Percentiles rank a stretch among this genome's conserved stretches.
phyloP scores from a whole-genome alignment of 2,888 invertebrate genomes.

The Ormyrus nitidulus region DNA sequence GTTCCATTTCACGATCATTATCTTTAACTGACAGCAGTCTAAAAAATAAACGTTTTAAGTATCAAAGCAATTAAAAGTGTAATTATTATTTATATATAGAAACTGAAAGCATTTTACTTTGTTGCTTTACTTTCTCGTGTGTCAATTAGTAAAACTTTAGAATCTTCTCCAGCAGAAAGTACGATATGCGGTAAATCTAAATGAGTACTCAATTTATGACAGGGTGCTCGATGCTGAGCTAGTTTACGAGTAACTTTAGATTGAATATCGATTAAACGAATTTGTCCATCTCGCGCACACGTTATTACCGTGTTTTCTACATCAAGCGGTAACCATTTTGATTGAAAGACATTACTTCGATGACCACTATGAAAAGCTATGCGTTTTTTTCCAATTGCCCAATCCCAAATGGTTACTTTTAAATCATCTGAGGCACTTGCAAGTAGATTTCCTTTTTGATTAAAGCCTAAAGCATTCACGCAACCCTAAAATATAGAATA shows the following conservation, averaged over 20 bases:
- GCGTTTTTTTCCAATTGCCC: conserved; percentile 83
- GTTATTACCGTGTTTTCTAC: conserved; percentile 90
- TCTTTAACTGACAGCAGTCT: conserved; percentile 80
- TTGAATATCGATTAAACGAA: conserved; percentile 79
- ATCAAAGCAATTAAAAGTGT: background rate
- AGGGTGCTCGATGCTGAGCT: conserved; percentile 84
- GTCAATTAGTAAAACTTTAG: conserved; percentile 87
- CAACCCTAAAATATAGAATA: conserved; percentile 79
- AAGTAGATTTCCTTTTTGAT: conserved; percentile 84
- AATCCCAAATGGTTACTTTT: conserved; percentile 92
- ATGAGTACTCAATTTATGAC: conserved; percentile 90
- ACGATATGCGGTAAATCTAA: conserved; percentile 86
- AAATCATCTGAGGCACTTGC: conserved; percentile 96
- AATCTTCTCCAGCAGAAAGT: conserved; percentile 93
- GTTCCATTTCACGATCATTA: conserved; percentile 81
- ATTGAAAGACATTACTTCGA: conserved; percentile 91
- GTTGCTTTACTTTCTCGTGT: conserved; percentile 83
- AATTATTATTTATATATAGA: conserved; percentile 4
- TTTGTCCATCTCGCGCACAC: conserved; percentile 93
- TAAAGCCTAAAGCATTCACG: conserved; percentile 95
- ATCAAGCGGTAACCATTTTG: conserved; percentile 89
- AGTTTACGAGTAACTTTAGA: conserved; percentile 77
- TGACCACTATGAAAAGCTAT: conserved; percentile 88
- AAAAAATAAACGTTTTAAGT: conserved; percentile 36
- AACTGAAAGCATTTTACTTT: conserved; percentile 74